phyloP scores from a whole-genome alignment of 2,113 vertebrate genomes.

The Orthonyx spaldingii region DNA sequence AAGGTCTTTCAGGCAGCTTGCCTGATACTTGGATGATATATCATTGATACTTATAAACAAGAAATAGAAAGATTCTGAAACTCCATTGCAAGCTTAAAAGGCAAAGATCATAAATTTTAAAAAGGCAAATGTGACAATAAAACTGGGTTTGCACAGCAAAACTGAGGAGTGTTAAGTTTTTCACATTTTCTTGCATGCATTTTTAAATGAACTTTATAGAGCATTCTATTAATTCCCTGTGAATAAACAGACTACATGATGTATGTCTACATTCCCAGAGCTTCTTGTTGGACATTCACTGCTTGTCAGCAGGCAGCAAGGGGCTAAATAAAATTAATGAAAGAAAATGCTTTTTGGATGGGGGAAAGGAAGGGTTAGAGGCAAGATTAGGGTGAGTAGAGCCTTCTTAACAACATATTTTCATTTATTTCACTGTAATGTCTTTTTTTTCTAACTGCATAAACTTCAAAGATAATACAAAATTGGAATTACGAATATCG shows the following conservation, averaged over 20 bases:
- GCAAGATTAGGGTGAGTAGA: neutral
- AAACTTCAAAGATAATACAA: conserved; percentile 70
- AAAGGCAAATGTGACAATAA: neutral
- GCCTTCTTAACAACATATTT: conserved; percentile 33
- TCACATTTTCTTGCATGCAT: neutral
- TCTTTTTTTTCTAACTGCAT: conserved; percentile 28
- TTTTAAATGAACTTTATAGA: neutral
- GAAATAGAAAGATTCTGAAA: neutral
- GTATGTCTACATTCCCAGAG: neutral
- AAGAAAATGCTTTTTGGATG: neutral
- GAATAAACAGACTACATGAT: neutral
- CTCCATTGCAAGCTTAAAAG: neutral
- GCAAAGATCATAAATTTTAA: neutral
- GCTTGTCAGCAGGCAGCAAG: neutral
- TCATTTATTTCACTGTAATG: conserved; percentile 53
- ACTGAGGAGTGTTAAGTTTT: neutral
- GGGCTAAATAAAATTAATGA: conserved; percentile 46
- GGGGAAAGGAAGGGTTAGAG: neutral
- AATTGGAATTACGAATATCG: conserved; percentile 57
- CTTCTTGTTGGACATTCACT: conserved; percentile 9
- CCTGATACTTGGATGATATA: neutral
- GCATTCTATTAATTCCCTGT: neutral
- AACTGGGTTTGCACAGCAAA: neutral
- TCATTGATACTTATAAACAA: neutral
- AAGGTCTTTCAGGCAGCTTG: neutral